Conservation (phyloP, 2,113 vertebrate genomes). For the Anhinga rufa region DNA sequence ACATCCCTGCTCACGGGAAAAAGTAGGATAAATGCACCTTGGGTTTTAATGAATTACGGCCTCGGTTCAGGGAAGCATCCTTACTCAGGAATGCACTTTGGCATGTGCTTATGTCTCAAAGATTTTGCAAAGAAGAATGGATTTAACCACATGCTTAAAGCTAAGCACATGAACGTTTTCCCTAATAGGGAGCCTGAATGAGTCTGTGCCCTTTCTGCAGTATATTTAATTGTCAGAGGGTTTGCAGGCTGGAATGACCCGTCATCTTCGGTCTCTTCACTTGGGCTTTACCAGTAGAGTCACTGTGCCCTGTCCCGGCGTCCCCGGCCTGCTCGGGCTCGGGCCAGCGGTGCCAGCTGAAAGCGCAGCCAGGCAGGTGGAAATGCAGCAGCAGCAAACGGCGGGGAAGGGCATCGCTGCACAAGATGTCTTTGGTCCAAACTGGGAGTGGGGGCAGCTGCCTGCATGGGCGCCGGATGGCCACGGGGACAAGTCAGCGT, state of each 20-base stretch:
- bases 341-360: not conserved
- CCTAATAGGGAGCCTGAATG: constrained; percentile 12
- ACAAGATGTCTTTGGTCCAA: not conserved
- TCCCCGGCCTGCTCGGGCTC: accelerated
- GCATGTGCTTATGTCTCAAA: constrained; percentile 35
- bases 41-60: constrained; percentile 54
- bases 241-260: not conserved
- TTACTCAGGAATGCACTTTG: constrained; percentile 53
- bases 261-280: not conserved
- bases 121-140: constrained; percentile 53
- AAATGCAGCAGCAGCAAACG: not conserved
- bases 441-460: not conserved
- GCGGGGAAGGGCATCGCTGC: not conserved
- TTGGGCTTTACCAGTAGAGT: not conserved
- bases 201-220: not conserved
- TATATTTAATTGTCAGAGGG: constrained; percentile 3
- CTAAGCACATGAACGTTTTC: constrained; percentile 44
- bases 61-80: constrained; percentile 52
- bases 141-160: constrained; percentile 54
- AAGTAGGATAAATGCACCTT: constrained; percentile 51
- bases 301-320: not conserved
- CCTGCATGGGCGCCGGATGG: accelerated
- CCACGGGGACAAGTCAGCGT: accelerated
- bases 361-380: not conserved
- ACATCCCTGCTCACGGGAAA: not conserved